A percentile compares a stretch with the other conserved stretches of the same genome.
Evolutionary conservation across 2,113 vertebrate species (phyloP).

Genomic region (Pluvianellus socialis): DNA sequence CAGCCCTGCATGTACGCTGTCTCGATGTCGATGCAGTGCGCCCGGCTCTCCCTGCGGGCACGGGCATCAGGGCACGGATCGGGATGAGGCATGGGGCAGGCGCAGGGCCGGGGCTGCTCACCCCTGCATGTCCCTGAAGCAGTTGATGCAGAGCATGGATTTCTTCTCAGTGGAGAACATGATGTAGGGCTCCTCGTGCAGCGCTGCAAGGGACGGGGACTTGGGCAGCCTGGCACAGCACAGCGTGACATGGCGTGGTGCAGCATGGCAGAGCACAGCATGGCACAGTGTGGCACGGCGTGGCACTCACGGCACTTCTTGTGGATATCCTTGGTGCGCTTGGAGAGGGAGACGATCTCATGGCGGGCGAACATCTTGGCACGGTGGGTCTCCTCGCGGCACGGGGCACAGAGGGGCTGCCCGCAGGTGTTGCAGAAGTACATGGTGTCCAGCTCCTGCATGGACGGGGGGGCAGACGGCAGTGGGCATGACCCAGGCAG

Average conservation of each 20-base stretch:
- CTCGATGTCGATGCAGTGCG: slow-evolving; percentile 94
- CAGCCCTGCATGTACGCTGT: slow-evolving; percentile 91
- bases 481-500: rapidly evolving
- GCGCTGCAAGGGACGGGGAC: slow-evolving; percentile 68
- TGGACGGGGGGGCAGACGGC: neutral
- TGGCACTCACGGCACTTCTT: slow-evolving; percentile 87
- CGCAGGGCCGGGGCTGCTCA: slow-evolving; percentile 22
- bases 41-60: slow-evolving; percentile 84
- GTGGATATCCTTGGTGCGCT: slow-evolving; percentile 88
- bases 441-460: slow-evolving; percentile 85
- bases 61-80: rapidly evolving
- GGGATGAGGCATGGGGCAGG: rapidly evolving
- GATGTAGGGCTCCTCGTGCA: slow-evolving; percentile 93
- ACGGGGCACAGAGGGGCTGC: slow-evolving; percentile 89
- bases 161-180: slow-evolving; percentile 95
- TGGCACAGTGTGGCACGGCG: neutral
- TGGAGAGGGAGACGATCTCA: slow-evolving; percentile 90
- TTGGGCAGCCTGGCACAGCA: neutral
- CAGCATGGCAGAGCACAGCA: rapidly evolving
- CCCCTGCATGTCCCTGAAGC: slow-evolving; percentile 96
- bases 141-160: slow-evolving; percentile 95
- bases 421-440: slow-evolving; percentile 93
- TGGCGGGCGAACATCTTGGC: slow-evolving; percentile 91
- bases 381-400: slow-evolving; percentile 89
- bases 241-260: neutral